Base-by-base conservation (phyloP, 1,140 invertebrate species). In the Papilio dardanus region DNA sequence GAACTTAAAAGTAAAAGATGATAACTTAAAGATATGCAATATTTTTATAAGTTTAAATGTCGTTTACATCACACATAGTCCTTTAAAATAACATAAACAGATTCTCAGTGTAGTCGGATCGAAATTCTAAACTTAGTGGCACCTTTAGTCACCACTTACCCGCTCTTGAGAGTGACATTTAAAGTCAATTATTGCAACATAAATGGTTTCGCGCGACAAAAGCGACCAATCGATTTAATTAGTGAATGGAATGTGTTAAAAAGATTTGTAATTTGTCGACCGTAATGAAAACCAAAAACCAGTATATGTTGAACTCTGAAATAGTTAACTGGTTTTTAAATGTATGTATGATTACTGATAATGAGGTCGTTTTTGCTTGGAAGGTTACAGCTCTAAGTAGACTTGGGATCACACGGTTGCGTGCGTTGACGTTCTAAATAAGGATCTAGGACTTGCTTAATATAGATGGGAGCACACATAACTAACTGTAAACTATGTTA, bases 271-370 rank as follows among this genome's bases (percentile, higher is more conserved):
- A 42, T 42, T 42, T 42, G 14, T 42, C 16, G 40, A 42, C 40
- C 14, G n/a, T 42, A 42, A 42, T 42, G 40, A 42, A 1, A n/a
- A 42, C 40, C 16, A 42, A 42, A n/a, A 16, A 42, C 40, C 40
- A 42, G 40, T 42, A 16, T n/a, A 71, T 2, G 46, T 50, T 50
- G 16, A 73, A 54, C n/a, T 16, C n/a, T n/a, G n/a, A n/a, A n/a
- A n/a, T n/a, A n/a, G 21, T 54, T 37, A 74, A 74, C 40, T 40
- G 62, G 19, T 54, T 30, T 58, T 74, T 65, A 74, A 74, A 42
- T 14, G 40, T 42, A 42, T 4, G 14, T 42, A 42, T n/a, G n/a
- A 42, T 42, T 42, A 42, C 14, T 16, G 40, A 42, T 42, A 16
- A 42, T 42, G 35, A 37, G 1, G 40, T 42, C 14, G 0, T 42